These are phyloP conservation scores for Acanthis flammea DNA, from an alignment of 2,797 vertebrate species.

Conservation along the genomic window DNA sequence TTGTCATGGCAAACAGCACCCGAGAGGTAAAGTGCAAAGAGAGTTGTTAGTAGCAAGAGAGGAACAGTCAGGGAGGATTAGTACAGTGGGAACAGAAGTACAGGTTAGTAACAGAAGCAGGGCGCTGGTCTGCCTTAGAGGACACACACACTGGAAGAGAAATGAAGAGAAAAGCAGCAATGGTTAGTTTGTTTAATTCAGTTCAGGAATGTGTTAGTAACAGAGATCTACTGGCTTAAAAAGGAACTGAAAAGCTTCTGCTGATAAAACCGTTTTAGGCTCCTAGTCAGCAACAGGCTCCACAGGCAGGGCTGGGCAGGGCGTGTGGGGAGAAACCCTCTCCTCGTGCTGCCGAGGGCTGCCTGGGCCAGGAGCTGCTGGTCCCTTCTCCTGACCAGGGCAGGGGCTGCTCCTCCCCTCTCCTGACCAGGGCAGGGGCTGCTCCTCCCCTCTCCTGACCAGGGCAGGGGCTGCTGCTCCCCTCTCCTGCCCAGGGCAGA, in stretches of 20 bases:
- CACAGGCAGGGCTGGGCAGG: background rate
- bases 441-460: background rate
- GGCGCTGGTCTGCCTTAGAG: conserved; percentile 36
- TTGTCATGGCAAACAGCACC: conserved; percentile 29
- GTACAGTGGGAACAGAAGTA: conserved; percentile 42
- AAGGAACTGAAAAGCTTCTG: conserved; percentile 72
- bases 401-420: background rate
- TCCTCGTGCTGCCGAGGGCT: background rate
- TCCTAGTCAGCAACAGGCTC: conserved; percentile 41
- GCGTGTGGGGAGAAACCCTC: background rate
- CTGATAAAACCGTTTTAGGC: conserved; percentile 31
- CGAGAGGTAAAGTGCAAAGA: conserved; percentile 11
- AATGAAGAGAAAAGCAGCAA: conserved; percentile 61
- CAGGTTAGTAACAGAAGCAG: conserved; percentile 71
- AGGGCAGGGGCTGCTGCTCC: background rate
- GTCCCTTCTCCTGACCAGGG: too few relatives aligned
- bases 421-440: background rate
- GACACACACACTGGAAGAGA: conserved; percentile 24
- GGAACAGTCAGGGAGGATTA: conserved; percentile 53
- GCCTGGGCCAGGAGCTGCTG: background rate
- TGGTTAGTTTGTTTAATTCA: conserved; percentile 68
- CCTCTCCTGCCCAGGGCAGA: background rate
- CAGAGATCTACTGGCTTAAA: conserved; percentile 55
- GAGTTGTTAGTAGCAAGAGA: conserved; percentile 64
- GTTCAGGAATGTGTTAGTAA: conserved; percentile 58